Percentiles rank a stretch among this genome's conserved stretches.
phyloP scores from a whole-genome alignment of 2,797 vertebrate species.

The Onychomys leucogaster region DNA sequence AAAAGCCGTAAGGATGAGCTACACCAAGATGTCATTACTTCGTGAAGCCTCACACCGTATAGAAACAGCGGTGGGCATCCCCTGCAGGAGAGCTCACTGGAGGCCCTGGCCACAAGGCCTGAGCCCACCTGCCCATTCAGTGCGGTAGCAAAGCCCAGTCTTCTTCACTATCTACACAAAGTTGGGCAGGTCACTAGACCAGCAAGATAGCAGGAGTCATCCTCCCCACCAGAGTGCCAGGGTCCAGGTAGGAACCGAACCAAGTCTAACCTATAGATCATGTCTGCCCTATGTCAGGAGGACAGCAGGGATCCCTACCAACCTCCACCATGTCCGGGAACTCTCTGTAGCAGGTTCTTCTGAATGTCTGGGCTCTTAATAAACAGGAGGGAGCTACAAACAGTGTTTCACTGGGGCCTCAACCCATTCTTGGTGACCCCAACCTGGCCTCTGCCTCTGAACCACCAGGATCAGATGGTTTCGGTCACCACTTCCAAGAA shows the following conservation, averaged over 20 bases:
- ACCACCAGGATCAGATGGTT: neutral
- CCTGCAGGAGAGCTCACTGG: neutral
- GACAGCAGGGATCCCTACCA: too few species aligned
- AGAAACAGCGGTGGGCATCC: neutral
- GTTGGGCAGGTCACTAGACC: neutral
- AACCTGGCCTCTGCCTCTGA: neutral
- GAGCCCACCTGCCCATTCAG: neutral
- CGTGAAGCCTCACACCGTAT: neutral
- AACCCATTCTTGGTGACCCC: neutral
- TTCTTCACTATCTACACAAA: neutral
- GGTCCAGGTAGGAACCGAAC: neutral
- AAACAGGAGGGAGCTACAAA: neutral
- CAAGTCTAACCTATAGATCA: neutral
- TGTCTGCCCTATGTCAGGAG: neutral
- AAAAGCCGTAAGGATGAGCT: neutral
- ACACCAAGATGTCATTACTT: neutral
- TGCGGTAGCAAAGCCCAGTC: accelerated
- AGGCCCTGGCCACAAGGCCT: neutral
- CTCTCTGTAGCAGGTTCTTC: too few species aligned
- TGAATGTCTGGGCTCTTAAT: too few species aligned
- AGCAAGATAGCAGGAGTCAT: neutral
- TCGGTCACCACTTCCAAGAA: neutral
- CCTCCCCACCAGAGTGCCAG: neutral
- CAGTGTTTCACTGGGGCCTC: neutral
- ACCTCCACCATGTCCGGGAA: too few species aligned